Evolutionary conservation across 1,140 invertebrate genomes (phyloP), one percentile per base, ranked within the genome.

Genomic region (Drosophila rhopaloa): DNA sequence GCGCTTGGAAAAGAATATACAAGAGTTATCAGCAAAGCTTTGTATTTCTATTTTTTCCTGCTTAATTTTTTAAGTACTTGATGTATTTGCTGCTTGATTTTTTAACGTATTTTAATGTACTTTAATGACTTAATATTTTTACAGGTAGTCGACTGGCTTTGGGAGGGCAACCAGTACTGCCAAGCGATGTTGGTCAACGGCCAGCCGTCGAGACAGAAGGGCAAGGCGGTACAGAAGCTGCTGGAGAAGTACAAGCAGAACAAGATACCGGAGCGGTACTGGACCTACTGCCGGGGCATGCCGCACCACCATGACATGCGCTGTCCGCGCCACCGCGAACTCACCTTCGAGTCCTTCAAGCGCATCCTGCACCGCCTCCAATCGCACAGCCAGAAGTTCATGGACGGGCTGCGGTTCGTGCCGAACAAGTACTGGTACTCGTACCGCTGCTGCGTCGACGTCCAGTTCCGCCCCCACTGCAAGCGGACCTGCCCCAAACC

Each of bases 261-360:
- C 0, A 37, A 9, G n/a, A 1, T 11, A 2, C 2, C 32, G 8
- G 56, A 79, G 14, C 80, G 80, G 2, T 24, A 8, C n/a, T 81
- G 74, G 74, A 35, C 24, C 4, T 70, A 16, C 11, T 82, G 79
- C 32, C 19, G 4, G 5, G 53, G 43, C 0, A 47, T 82, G 4
- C 41, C 63, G 2, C 80, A 82, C 54, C 78, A 82, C 32, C 78
- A 82, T n/a, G 43, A 66, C 8, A 0, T 24, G 0, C 10, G 13
- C 0, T 82, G 80, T 13, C 41, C 51, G 0, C n/a, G 24, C 5
- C 58, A 14, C 32, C 68, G 66, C 0, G 40, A 47, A n/a, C 50
- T 82, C 1, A 82, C 63, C 4, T 81, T 56, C 6, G 37, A 16
- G 0, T 70, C 32, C 0, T 82, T 70, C 24, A 65, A 62, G 1